Evolutionary conservation across 1,140 invertebrate species (phyloP), one percentile per base, ranked within the genome.

Genomic region (Arion vulgaris): DNA sequence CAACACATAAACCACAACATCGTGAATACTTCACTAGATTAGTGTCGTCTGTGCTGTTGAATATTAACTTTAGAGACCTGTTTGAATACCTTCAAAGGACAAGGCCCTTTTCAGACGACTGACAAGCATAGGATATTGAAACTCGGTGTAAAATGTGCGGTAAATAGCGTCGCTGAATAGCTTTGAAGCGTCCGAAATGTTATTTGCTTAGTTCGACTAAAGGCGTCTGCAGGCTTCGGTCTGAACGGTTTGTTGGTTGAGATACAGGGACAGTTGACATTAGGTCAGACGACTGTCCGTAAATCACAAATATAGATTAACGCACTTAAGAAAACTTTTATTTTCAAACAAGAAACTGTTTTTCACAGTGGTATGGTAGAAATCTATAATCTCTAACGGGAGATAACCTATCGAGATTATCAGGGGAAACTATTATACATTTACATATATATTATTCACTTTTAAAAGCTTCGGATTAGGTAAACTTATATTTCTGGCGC

Each of bases 191-290:
- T 57, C 53, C 53, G 23, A 15, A 19, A 4, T 23, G 26, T 11
- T 57, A 23, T 57, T 57, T 57, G 26, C 19, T 23, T 57, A 23
- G 17, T n/a, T 57, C 53, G 9, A 15, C 2, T 57, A n/a, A 23
- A 57, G 53, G 53, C 53, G 53, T 57, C 53, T 23, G 53, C 26
- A 4, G 19, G 53, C 53, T n/a, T 57, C 15, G 17, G 53, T 57
- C 53, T 57, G 53, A 57, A 57, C 53, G 53, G 15, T 57, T 57
- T 57, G 53, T 57, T n/a, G 53, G 53, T n/a, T 23, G 53, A 57
- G 53, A 11, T 57, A 57, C 53, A 57, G 53, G 53, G 53, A 57
- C 53, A n/a, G 53, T 57, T 57, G 53, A 57, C 53, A 57, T 19
- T 4, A 23, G 53, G 53, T 57, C 53, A 23, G 53, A 57, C 19